Base-by-base conservation (phyloP, 2,888 invertebrate species). In the Tiphia femorata region DNA sequence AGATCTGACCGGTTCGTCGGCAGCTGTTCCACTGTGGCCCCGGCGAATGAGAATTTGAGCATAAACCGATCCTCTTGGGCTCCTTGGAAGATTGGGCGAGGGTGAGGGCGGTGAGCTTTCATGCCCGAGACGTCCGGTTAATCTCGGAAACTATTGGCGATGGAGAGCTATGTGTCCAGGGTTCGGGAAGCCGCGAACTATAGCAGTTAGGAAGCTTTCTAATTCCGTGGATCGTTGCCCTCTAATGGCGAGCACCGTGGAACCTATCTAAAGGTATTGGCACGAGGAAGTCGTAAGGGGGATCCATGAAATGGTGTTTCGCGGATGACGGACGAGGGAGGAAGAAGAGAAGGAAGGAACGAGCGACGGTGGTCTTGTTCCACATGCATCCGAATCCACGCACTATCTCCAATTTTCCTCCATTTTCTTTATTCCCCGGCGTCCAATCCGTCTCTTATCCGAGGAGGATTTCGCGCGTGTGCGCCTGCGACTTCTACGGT, bases 201-300 rank as follows among this genome's bases (percentile, higher is more conserved):
- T 14, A n/a, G 33, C 1, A 33, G 3, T 6, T n/a, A 58, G 64
- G 62, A 60, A 58, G 66, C 63, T 58, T 64, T 58, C 64, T 70
- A 77, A 79, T 81, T 82, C 79, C 75, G 79, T 76, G 78, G 78
- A 79, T 70, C 79, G 74, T 76, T 80, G 78, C 72, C 67, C 75
- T 76, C 71, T 77, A 70, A 79, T 76, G 75, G 76, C 74, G 75
- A 73, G 76, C 67, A 75, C 79, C 78, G 72, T 78, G 78, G 77
- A 79, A 70, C 58, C 35, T 50, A 35, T 41, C 46, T 43, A 53
- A 40, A 54, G 38, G 43, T 56, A 49, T 55, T 54, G 59, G 49
- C 63, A 62, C 25, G 16, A 16, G 41, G 17, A 30, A 2, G 23
- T 8, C 59, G 61, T 50, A 62, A 59, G 59, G 59, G n/a, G 58